phyloP scores from a whole-genome alignment of 2,113 vertebrate genomes.

The Aphyosemion australe region DNA sequence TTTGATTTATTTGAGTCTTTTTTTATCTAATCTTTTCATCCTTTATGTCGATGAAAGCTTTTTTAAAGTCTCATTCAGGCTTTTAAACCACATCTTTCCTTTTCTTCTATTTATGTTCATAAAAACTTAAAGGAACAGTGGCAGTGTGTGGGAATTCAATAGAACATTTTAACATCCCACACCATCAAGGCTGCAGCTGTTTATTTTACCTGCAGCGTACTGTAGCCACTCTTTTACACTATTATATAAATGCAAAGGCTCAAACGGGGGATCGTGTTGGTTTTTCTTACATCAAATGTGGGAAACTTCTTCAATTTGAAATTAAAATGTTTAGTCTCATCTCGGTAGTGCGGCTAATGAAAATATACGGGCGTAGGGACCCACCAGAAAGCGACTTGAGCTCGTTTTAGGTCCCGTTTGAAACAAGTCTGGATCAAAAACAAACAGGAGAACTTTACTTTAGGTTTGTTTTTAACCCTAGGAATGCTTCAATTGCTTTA shows the following conservation, averaged over 20 bases:
- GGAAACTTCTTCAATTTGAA: conserved; percentile 15
- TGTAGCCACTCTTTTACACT: background rate
- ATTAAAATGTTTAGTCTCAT: conserved; percentile 56
- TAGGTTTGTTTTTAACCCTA: conserved; percentile 1
- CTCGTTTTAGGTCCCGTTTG: conserved; percentile 38
- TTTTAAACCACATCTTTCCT: background rate
- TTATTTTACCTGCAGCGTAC: conserved; percentile 2
- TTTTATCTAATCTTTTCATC: background rate
- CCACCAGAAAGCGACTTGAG: conserved; percentile 25
- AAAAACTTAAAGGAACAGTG: background rate
- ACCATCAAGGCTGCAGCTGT: background rate
- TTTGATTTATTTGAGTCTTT: background rate
- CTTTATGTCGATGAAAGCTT: background rate
- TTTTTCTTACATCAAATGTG: background rate
- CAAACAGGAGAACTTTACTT: conserved; percentile 23
- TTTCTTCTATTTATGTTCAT: background rate
- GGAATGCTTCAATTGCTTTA: conserved; percentile 8
- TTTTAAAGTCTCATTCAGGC: background rate
- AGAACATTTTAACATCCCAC: background rate
- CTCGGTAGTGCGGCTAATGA: conserved; percentile 29
- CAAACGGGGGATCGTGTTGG: background rate
- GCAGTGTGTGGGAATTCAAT: background rate
- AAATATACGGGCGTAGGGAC: conserved; percentile 50
- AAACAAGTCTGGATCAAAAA: conserved; percentile 38
- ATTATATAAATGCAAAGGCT: background rate